A percentile compares a stretch with the other conserved stretches of the same genome.
Evolutionary conservation across 35 echinoderm and acorn worm genomes (phyloP).

Genomic region (Heliocidaris erythrogramma): DNA sequence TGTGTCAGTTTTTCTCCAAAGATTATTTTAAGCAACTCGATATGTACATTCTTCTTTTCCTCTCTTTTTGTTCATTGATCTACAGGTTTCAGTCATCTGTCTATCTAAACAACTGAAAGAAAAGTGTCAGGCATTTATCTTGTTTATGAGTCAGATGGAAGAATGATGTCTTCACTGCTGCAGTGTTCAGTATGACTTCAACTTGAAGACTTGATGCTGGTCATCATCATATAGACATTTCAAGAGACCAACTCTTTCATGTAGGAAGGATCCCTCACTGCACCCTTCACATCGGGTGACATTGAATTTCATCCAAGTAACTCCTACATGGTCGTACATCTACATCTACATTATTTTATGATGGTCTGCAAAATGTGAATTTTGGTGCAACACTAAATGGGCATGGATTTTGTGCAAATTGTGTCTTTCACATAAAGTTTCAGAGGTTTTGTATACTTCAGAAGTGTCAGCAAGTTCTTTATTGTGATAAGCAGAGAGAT

Average conservation of each 20-base stretch:
- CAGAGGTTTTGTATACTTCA: no score
- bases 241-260: neutral
- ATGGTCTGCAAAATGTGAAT: no score
- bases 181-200: neutral
- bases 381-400: neutral
- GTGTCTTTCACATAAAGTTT: neutral
- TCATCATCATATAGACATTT: neutral
- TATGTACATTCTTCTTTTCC: no score
- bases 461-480: neutral
- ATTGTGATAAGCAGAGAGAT: neutral
- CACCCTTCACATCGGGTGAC: neutral
- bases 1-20: no score
- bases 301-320: neutral
- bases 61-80: neutral
- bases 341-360: no score
- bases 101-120: slow-evolving; percentile 44
- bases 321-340: no score
- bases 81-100: slow-evolving; percentile 72
- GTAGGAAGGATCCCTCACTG: neutral
- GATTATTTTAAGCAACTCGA: no score
- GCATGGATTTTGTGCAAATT: neutral
- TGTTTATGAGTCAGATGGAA: no score
- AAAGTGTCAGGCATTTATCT: neutral
- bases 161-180: neutral
- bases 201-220: neutral